Evolutionary conservation across 2,797 vertebrate species (phyloP).

Genomic region (Lutjanus argentimaculatus): DNA sequence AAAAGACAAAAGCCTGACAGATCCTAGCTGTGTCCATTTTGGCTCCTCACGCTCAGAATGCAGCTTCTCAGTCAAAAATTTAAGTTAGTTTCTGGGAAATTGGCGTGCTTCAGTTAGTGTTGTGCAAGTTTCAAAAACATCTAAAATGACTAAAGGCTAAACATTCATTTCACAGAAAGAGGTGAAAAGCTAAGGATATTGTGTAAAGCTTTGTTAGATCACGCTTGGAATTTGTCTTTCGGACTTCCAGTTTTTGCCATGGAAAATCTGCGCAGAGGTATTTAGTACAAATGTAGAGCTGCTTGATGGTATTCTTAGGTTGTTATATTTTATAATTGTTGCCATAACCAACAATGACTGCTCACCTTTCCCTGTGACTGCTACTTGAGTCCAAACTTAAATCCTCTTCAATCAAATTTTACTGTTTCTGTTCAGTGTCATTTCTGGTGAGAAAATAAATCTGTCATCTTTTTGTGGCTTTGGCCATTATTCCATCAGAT

Average conservation of each 20-base stretch:
- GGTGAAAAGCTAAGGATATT: slow-evolving; percentile 68
- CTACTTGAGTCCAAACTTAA: slow-evolving; percentile 38
- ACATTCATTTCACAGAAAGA: slow-evolving; percentile 59
- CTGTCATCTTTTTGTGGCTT: slow-evolving; percentile 42
- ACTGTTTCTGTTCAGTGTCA: slow-evolving; percentile 28
- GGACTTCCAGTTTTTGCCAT: slow-evolving; percentile 32
- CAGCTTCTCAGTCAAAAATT: slow-evolving; percentile 52
- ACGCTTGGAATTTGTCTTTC: slow-evolving; percentile 43
- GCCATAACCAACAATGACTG: slow-evolving; percentile 50
- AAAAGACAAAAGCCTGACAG: slow-evolving; percentile 40
- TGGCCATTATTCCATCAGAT: slow-evolving; percentile 3
- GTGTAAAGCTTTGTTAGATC: slow-evolving; percentile 59
- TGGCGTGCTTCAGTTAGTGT: slow-evolving; percentile 42
- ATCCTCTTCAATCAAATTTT: slow-evolving; percentile 30
- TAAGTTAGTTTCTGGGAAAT: slow-evolving; percentile 58
- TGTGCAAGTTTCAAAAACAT: slow-evolving; percentile 61
- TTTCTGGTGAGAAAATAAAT: slow-evolving; percentile 34
- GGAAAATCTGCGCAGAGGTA: slow-evolving; percentile 21
- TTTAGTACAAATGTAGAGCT: slow-evolving; percentile 10
- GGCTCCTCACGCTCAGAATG: slow-evolving; percentile 15
- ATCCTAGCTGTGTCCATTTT: slow-evolving; percentile 29
- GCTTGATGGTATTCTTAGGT: slow-evolving; percentile 24
- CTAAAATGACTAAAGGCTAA: slow-evolving; percentile 47
- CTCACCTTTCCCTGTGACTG: slow-evolving; percentile 55
- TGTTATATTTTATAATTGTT: slow-evolving; percentile 30